Conservation (phyloP, 2,113 vertebrate genomes). For the Glareola pratincola region DNA sequence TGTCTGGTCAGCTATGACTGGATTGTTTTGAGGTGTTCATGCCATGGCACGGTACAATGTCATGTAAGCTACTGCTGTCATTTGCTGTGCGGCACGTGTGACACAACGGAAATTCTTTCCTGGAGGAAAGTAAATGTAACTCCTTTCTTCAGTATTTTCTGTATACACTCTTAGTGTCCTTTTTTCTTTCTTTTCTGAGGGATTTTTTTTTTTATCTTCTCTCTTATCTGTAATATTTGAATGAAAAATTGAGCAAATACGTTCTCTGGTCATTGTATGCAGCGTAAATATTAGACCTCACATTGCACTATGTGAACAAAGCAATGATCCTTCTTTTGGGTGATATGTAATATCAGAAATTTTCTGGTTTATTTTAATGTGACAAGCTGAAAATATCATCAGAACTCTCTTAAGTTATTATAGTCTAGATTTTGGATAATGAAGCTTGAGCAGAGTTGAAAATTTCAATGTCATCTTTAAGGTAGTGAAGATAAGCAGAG, state of each 20-base stretch:
- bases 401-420: constrained; percentile 6
- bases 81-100: neutral
- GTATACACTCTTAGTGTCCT: neutral
- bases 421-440: neutral
- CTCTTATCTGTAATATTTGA: neutral
- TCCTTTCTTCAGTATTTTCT: neutral
- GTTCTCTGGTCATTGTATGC: neutral
- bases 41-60: neutral
- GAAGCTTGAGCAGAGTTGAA: constrained; percentile 9
- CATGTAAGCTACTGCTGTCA: neutral
- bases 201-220: neutral
- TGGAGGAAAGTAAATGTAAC: neutral
- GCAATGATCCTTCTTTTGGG: neutral
- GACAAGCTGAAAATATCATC: neutral
- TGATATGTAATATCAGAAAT: neutral
- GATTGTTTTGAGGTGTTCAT: neutral
- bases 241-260: neutral
- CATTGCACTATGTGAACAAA: neutral
- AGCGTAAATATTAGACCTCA: neutral
- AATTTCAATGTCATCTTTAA: constrained; percentile 53
- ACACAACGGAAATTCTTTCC: neutral
- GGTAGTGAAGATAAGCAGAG: constrained; percentile 53
- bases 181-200: neutral
- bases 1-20: neutral
- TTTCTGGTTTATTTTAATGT: neutral